Conservation (phyloP, 2,113 vertebrate species). For the Burhinus bistriatus region DNA sequence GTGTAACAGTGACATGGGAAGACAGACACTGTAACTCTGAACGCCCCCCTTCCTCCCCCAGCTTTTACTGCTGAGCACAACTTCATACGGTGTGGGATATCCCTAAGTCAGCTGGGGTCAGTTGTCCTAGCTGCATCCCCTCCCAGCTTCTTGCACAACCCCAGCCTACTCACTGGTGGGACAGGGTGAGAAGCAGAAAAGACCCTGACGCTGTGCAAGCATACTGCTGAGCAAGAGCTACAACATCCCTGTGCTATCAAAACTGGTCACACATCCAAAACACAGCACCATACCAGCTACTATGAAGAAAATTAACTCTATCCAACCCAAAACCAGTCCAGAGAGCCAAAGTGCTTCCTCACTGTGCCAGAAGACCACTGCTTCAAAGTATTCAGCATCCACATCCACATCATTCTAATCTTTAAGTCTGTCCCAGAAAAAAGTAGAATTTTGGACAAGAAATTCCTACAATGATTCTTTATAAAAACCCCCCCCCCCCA, state of each 20-base stretch:
- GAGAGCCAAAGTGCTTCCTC: not conserved
- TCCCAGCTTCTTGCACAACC: not conserved
- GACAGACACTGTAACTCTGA: fast-evolving
- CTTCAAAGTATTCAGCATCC: not conserved
- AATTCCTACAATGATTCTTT: not conserved
- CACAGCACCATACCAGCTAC: not conserved
- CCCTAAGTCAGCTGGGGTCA: not conserved
- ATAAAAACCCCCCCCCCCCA: not conserved
- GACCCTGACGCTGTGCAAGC: not conserved
- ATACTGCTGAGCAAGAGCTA: not conserved
- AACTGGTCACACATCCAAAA: not conserved
- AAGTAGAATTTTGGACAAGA: not conserved
- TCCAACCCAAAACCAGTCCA: not conserved
- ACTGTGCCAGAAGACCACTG: not conserved
- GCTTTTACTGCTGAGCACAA: not conserved
- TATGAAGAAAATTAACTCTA: not conserved
- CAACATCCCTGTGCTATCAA: not conserved
- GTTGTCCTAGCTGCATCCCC: not conserved
- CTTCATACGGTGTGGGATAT: fast-evolving
- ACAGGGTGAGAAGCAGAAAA: not conserved
- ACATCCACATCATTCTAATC: not conserved
- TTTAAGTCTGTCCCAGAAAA: not conserved
- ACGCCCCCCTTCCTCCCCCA: not conserved
- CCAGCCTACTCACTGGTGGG: too few species aligned
- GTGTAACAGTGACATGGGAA: fast-evolving